Base-by-base conservation (phyloP, 1,140 invertebrate genomes). In the Tetramorium parvispinum region DNA sequence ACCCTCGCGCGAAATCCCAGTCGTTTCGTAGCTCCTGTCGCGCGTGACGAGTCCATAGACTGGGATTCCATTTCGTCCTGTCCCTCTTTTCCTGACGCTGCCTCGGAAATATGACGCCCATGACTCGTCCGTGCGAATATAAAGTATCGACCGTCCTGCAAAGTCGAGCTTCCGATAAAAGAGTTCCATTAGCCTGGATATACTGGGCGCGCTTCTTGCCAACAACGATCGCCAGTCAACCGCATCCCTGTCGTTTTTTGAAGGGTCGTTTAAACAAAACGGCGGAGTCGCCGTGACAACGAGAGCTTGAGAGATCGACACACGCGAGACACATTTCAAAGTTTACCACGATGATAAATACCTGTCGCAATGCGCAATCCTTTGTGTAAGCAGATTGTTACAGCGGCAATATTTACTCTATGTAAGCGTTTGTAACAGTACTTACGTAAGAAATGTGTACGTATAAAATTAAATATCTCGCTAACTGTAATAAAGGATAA, bases 11-110 rank as follows among this genome's bases (percentile, higher is more conserved):
- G n/a, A 78, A 88, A 90, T 87, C 85, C 86, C 57, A 82, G 79
- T 73, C 76, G 86, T 90, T 90, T 85, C 79, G 86, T 61, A 85
- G 66, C 86, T 89, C 71, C 88, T 78, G 79, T 90, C 88, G 85
- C 71, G 88, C 89, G 85, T 90, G 88, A 90, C 89, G 73, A 76
- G 77, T 57, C 63, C 89, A 65, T 71, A 71, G 85, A 87, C 86
- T 32, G 86, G 57, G 76, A 90, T 90, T 88, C 86, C 86, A 90
- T 89, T 89, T 77, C 88, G 75, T 46, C 43, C 85, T 63, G 51
- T 75, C 79, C 24, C 53, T 70, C 61, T 87, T 61, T 85, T 63
- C 76, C 79, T 68, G 55, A 57, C 49, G 43, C 89, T 73, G 53
- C 66, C 65, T 51, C 43, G 70, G 57, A 78, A 87, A 90, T 89